Conservation (phyloP, 2,888 invertebrate species). For the Allophyes oxyacanthae region DNA sequence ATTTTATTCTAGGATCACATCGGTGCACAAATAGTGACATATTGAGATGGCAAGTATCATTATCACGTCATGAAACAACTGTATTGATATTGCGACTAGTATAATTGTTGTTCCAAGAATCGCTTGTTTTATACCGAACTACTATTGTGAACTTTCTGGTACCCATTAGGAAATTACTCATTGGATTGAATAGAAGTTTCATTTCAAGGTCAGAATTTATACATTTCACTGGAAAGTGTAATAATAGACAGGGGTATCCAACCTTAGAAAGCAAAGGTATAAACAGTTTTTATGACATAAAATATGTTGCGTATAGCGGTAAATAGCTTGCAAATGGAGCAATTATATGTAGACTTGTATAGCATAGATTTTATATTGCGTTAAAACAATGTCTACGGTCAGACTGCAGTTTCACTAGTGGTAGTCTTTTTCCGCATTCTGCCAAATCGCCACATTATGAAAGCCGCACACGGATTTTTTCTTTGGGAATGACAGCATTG, state of each 20-base stretch:
- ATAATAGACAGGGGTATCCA: not conserved
- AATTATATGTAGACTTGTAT: not conserved
- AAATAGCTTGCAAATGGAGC: slow-evolving; percentile 6
- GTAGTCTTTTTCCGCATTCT: too few relatives aligned
- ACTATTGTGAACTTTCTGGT: slow-evolving; percentile 3
- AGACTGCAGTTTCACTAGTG: too few relatives aligned
- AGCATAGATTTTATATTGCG: slow-evolving; percentile 2
- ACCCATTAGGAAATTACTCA: slow-evolving; percentile 24
- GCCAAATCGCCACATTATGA: too few relatives aligned
- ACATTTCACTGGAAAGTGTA: not conserved
- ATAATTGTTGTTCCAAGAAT: slow-evolving; percentile 28
- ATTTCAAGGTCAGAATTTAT: slow-evolving; percentile 17
- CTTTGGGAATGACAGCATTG: too few relatives aligned
- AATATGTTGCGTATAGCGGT: slow-evolving; percentile 6
- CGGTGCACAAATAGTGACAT: not conserved
- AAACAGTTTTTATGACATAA: not conserved
- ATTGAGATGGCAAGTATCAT: slow-evolving; percentile 7
- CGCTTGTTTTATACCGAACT: slow-evolving; percentile 15
- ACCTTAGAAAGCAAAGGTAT: not conserved
- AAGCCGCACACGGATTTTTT: too few relatives aligned
- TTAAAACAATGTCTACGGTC: too few relatives aligned
- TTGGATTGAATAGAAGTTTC: slow-evolving; percentile 16
- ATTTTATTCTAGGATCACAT: slow-evolving; percentile 6
- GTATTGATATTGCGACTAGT: slow-evolving; percentile 1
- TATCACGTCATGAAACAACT: slow-evolving; percentile 7